These are phyloP conservation scores for Pseudopleuronectes americanus DNA, from an alignment of 2,797 vertebrate species.

Conservation along the genomic window DNA sequence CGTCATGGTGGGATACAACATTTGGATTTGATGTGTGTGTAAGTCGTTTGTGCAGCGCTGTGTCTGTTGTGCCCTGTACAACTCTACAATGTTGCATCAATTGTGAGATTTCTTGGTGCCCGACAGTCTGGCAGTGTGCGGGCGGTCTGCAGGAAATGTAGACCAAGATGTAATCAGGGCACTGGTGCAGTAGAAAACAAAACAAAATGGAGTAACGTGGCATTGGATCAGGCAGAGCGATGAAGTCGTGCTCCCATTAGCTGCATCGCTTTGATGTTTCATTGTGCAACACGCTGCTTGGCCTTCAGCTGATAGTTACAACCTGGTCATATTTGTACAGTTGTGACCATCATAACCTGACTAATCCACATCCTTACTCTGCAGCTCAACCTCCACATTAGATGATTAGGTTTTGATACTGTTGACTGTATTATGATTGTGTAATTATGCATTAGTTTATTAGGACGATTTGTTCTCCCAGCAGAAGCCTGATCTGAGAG, in stretches of 20 bases:
- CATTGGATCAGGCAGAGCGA: constrained; percentile 16
- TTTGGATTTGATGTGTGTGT: not conserved
- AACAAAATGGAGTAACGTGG: constrained; percentile 19
- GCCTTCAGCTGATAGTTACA: constrained; percentile 18
- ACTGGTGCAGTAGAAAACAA: constrained; percentile 27
- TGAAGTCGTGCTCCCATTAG: constrained; percentile 2
- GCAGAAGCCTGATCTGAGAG: constrained; percentile 15
- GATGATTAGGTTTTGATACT: not conserved
- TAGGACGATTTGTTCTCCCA: constrained; percentile 14
- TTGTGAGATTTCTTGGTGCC: constrained; percentile 59
- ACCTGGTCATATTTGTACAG: constrained; percentile 6
- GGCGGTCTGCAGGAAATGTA: constrained; percentile 58
- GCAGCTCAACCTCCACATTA: not conserved
- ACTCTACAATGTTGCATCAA: constrained; percentile 29
- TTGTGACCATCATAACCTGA: not conserved
- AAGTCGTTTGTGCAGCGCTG: not conserved
- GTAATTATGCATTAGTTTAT: constrained; percentile 33
- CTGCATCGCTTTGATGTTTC: constrained; percentile 9
- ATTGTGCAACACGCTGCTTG: constrained; percentile 14
- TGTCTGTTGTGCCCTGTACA: constrained; percentile 17
- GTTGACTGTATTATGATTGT: constrained; percentile 15
- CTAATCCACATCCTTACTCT: constrained; percentile 1
- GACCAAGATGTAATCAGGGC: constrained; percentile 52
- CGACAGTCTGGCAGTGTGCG: constrained; percentile 54
- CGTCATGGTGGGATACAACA: not conserved